Evolutionary conservation across 2,113 vertebrate species (phyloP).

Genomic region (Epinephelus cyanopodus): DNA sequence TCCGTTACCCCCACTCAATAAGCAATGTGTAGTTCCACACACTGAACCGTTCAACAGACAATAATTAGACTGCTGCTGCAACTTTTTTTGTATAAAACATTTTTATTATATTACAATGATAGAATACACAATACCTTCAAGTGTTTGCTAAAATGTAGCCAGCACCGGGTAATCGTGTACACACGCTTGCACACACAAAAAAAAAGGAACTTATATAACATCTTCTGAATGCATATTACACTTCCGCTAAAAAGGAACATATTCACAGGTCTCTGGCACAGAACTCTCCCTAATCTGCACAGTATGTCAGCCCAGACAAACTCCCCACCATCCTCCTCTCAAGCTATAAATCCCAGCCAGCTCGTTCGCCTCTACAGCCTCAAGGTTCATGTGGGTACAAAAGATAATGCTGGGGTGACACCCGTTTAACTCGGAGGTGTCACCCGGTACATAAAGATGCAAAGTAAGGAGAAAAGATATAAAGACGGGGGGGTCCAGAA

Average conservation of each 20-base stretch:
- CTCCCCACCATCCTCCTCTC: slow-evolving; percentile 22
- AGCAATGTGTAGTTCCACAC: not conserved
- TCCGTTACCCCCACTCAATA: not conserved
- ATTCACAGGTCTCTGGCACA: slow-evolving; percentile 88
- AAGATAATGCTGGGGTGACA: slow-evolving; percentile 6
- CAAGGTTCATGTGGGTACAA: slow-evolving; percentile 9
- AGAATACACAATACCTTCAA: slow-evolving; percentile 86
- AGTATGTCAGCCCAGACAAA: slow-evolving; percentile 33
- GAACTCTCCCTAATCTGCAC: slow-evolving; percentile 82
- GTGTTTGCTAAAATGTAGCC: slow-evolving; percentile 80
- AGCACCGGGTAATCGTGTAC: slow-evolving; percentile 83
- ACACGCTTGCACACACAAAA: slow-evolving; percentile 57
- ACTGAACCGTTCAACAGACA: slow-evolving; percentile 5
- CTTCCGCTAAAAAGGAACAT: slow-evolving; percentile 82
- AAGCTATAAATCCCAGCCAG: slow-evolving; percentile 17
- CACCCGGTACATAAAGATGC: not conserved
- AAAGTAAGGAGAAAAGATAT: slow-evolving; percentile 33
- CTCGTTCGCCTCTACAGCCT: slow-evolving; percentile 25
- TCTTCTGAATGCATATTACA: slow-evolving; percentile 81
- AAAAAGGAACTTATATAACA: slow-evolving; percentile 80
- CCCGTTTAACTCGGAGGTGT: not conserved
- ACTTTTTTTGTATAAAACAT: slow-evolving; percentile 89
- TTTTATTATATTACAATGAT: slow-evolving; percentile 93
- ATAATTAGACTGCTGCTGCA: slow-evolving; percentile 24
- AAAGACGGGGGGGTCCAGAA: slow-evolving; percentile 22